These are phyloP conservation scores for Cheilosia vernalis DNA, from an alignment of 2,888 invertebrate genomes.

Conservation along the genomic window DNA sequence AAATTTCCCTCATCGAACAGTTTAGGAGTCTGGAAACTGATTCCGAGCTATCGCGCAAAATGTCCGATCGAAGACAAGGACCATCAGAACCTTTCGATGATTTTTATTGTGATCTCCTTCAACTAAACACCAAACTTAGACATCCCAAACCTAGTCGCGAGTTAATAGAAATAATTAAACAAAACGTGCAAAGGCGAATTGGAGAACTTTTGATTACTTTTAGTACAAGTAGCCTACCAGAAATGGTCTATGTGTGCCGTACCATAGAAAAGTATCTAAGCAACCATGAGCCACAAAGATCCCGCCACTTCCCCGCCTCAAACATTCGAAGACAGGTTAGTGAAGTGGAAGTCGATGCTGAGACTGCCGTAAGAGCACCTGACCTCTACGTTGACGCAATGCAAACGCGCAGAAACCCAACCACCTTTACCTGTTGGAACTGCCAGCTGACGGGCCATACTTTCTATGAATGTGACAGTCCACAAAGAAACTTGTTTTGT, in stretches of 20 bases:
- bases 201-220: not conserved
- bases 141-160: too few species aligned
- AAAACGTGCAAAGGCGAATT: not conserved
- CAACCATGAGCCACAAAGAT: not conserved
- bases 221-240: too few species aligned
- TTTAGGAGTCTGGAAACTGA: not conserved
- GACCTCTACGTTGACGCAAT: not conserved
- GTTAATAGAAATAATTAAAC: not conserved
- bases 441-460: not conserved
- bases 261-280: not conserved
- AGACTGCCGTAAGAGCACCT: not conserved
- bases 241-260: too few species aligned
- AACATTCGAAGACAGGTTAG: not conserved
- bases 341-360: not conserved
- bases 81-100: too few species aligned
- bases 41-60: too few species aligned
- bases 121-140: too few species aligned
- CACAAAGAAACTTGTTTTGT: not conserved
- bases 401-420: not conserved
- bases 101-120: too few species aligned
- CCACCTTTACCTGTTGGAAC: not conserved
- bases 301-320: not conserved
- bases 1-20: not conserved
- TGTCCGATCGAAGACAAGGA: too few species aligned
- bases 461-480: not conserved